These are phyloP conservation scores for Drosophila nigricruria DNA, from an alignment of 2,888 invertebrate genomes.

Conservation along the genomic window DNA sequence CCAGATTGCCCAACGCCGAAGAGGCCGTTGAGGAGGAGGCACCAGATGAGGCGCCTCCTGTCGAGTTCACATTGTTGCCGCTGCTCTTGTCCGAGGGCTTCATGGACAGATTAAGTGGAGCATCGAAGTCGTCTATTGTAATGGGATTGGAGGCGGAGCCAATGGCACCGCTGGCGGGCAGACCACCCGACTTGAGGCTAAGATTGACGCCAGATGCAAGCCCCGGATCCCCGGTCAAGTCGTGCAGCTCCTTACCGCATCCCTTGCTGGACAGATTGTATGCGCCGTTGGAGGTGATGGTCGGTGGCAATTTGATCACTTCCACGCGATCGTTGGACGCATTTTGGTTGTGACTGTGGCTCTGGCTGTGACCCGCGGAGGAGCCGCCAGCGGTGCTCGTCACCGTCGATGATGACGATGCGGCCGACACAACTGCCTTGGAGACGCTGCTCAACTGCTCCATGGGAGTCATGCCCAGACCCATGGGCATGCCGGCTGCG, in stretches of 20 bases:
- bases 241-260: conserved; percentile 81
- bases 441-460: conserved; percentile 62
- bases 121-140: conserved; percentile 88
- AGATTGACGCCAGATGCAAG: conserved; percentile 83
- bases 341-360: conserved; percentile 45
- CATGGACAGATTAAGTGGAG: conserved; percentile 93
- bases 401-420: conserved; percentile 34
- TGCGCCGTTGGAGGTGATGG: conserved; percentile 87
- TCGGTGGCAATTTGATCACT: conserved; percentile 92
- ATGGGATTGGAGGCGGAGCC: conserved; percentile 83
- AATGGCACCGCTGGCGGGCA: conserved; percentile 61
- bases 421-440: conserved; percentile 47
- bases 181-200: conserved; percentile 79
- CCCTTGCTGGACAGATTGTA: conserved; percentile 85
- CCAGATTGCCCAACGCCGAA: conserved; percentile 43
- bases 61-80: conserved; percentile 27
- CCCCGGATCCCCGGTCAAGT: conserved; percentile 79
- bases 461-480: conserved; percentile 55
- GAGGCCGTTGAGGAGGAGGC: conserved; percentile 15
- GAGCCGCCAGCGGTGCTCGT: conserved; percentile 44
- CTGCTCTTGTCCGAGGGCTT: conserved; percentile 87
- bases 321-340: conserved; percentile 89
- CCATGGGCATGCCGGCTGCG: conserved; percentile 63
- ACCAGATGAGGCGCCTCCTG: not conserved
- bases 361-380: conserved; percentile 24